Evolutionary conservation across 1,140 invertebrate genomes (phyloP).

Genomic region (Trichogramma pretiosum): DNA sequence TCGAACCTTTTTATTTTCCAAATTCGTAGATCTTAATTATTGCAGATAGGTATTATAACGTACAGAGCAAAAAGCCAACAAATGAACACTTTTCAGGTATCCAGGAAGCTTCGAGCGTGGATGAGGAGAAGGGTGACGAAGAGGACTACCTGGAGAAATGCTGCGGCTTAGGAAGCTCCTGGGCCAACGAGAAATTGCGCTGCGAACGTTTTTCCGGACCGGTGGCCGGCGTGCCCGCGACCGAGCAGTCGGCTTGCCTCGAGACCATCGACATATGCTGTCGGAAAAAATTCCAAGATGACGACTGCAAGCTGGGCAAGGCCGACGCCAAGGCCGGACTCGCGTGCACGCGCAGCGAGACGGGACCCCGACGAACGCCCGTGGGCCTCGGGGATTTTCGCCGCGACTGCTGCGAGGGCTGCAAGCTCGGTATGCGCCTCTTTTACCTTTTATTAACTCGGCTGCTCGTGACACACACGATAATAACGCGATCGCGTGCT

Average conservation of each 20-base stretch:
- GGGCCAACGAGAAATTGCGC: conserved; percentile 41
- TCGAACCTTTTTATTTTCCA: too few relatives aligned
- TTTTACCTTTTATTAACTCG: too few relatives aligned
- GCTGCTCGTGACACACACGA: too few relatives aligned
- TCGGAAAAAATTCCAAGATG: conserved; percentile 33
- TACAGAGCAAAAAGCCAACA: too few relatives aligned
- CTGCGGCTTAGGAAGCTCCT: conserved; percentile 44
- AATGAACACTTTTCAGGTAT: not conserved
- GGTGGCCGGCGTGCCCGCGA: conserved; percentile 36
- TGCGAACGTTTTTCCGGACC: conserved; percentile 44
- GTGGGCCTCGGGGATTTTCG: conserved; percentile 35
- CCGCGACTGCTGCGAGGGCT: conserved; percentile 50
- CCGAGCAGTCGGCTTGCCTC: conserved; percentile 45
- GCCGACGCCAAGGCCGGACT: conserved; percentile 40
- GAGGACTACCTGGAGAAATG: conserved; percentile 30
- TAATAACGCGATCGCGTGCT: conserved; percentile 12
- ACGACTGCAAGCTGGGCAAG: conserved; percentile 44
- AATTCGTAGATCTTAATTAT: too few relatives aligned
- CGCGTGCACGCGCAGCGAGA: conserved; percentile 30
- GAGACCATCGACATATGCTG: conserved; percentile 49
- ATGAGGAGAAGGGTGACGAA: not conserved
- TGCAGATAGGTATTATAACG: too few relatives aligned
- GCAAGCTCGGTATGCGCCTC: too few relatives aligned
- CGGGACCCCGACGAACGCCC: conserved; percentile 1
- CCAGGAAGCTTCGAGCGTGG: not conserved